These are phyloP conservation scores for Coreoperca whiteheadi DNA, from an alignment of 2,113 vertebrate genomes.

Conservation along the genomic window DNA sequence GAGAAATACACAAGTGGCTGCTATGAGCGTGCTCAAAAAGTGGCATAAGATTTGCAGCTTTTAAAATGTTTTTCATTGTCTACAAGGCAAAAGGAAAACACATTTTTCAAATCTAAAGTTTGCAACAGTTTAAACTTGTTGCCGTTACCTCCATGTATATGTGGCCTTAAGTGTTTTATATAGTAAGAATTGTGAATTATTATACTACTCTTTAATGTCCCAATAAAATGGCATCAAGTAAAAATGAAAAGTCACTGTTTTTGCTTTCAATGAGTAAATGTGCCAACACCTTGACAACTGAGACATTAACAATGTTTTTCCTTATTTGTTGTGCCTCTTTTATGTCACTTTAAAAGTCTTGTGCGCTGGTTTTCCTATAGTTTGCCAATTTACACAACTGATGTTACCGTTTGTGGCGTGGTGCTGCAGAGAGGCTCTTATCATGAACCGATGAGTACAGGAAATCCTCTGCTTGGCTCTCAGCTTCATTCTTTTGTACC, in stretches of 20 bases:
- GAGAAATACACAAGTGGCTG: not conserved
- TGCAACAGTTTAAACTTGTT: not conserved
- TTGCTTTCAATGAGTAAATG: not conserved
- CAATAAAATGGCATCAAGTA: constrained; percentile 35
- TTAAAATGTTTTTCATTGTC: not conserved
- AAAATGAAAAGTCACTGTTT: not conserved
- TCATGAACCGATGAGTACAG: not conserved
- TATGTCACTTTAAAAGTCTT: not conserved
- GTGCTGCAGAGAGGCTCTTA: not conserved
- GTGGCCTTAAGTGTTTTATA: constrained; percentile 10
- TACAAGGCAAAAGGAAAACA: not conserved
- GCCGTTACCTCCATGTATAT: not conserved
- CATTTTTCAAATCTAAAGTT: not conserved
- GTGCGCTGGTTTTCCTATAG: not conserved
- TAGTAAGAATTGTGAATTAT: not conserved
- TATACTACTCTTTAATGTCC: constrained; percentile 11
- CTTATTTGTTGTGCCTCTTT: not conserved
- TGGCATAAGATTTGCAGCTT: not conserved
- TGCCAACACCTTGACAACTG: not conserved
- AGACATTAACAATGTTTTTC: not conserved
- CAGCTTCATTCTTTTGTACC: not conserved
- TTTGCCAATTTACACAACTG: not conserved
- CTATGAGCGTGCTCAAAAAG: not conserved
- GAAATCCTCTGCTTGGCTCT: not conserved
- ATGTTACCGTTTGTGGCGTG: not conserved